These are phyloP conservation scores for Cerastis leucographa DNA, from an alignment of 2,888 invertebrate genomes.

Conservation along the genomic window DNA sequence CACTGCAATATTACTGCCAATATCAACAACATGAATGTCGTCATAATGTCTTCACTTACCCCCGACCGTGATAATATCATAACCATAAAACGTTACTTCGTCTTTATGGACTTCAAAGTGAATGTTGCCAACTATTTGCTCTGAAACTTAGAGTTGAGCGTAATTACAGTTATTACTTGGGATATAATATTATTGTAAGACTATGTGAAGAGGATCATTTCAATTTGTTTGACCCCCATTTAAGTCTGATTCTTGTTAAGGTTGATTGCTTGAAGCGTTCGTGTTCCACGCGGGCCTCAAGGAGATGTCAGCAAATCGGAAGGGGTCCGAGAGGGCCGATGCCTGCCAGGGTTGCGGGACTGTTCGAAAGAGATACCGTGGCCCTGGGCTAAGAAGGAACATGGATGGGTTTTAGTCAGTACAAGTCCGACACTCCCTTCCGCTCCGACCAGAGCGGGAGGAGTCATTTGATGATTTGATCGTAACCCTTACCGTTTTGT, in stretches of 20 bases:
- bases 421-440: no score
- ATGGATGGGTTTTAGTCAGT: no score
- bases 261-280: no score
- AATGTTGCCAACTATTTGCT: slow-evolving; percentile 23
- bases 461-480: no score
- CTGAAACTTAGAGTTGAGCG: not conserved
- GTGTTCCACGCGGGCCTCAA: no score
- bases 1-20: not conserved
- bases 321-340: no score
- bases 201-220: not conserved
- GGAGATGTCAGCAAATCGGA: no score
- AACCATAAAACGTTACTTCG: slow-evolving; percentile 17
- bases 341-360: no score
- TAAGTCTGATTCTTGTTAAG: not conserved
- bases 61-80: not conserved
- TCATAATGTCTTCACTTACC: not conserved
- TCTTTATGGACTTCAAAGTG: slow-evolving; percentile 17
- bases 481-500: not conserved
- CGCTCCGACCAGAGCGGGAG: no score
- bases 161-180: slow-evolving; percentile 15
- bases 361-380: no score
- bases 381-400: no score
- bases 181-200: slow-evolving; percentile 1
- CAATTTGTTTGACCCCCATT: not conserved
- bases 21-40: not conserved